Percentiles rank a stretch among this genome's conserved stretches.
Conservation (phyloP, 2,888 invertebrate genomes). For the Cephus runcator region DNA sequence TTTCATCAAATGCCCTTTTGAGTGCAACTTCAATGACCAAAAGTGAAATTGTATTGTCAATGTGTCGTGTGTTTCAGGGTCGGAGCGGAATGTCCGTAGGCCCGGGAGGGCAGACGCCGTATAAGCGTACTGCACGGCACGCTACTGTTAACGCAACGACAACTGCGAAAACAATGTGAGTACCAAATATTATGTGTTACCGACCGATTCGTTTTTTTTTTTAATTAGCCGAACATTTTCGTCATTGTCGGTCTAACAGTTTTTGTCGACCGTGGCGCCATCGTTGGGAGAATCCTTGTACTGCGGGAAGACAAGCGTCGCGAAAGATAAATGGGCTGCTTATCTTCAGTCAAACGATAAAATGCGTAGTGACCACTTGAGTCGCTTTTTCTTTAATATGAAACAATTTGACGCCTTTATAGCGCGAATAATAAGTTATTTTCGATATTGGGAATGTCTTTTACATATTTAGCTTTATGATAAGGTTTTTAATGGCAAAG, state of each 20-base stretch:
- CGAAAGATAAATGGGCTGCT: neutral
- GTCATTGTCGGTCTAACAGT: neutral
- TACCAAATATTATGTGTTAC: neutral
- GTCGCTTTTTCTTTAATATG: neutral
- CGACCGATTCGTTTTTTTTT: neutral
- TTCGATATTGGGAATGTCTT: neutral
- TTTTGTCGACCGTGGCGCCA: neutral
- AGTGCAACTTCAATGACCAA: neutral
- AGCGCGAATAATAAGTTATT: neutral
- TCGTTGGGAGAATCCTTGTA: neutral
- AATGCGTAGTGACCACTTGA: neutral
- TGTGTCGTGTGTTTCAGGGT: constrained; percentile 29
- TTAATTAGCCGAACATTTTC: neutral
- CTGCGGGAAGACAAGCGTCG: neutral
- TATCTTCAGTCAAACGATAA: neutral
- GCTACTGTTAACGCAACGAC: constrained; percentile 14
- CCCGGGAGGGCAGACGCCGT: constrained; percentile 42
- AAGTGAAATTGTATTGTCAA: neutral
- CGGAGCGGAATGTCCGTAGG: constrained; percentile 48
- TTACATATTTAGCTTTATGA: neutral
- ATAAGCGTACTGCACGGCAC: constrained; percentile 27
- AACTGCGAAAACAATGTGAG: constrained; percentile 9
- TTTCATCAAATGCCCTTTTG: neutral
- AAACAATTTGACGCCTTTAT: neutral
- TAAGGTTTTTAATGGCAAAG: neutral